phyloP scores from a whole-genome alignment of 1,140 invertebrate genomes.

The Pogonus chalceus region DNA sequence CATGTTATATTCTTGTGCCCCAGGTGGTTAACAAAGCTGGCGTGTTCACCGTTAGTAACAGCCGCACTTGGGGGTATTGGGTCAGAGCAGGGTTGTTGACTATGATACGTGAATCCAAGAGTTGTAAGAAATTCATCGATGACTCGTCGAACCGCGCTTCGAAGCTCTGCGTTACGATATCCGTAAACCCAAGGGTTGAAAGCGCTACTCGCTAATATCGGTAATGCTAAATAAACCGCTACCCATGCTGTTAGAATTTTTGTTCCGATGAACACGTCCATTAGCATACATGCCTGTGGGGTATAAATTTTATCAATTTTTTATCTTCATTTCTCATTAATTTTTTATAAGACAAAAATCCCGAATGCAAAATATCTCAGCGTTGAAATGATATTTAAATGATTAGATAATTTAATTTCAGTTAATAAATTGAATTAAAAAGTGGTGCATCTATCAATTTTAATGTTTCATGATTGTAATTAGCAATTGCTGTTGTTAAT shows the following conservation, averaged over 20 bases:
- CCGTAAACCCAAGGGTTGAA: conserved; percentile 60
- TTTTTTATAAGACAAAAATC: no score
- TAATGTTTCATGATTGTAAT: no score
- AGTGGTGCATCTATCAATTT: no score
- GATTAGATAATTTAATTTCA: no score
- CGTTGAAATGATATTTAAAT: no score
- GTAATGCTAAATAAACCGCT: conserved; percentile 44
- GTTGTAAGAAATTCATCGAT: conserved; percentile 39
- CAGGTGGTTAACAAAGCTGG: conserved; percentile 28
- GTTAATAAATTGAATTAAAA: no score
- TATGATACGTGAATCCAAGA: conserved; percentile 35
- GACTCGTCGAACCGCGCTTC: conserved; percentile 46
- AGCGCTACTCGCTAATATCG: conserved; percentile 49
- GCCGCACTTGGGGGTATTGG: conserved; percentile 27
- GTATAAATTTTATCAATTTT: no score
- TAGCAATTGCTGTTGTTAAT: no score
- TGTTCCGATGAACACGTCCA: conserved; percentile 43
- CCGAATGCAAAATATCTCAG: no score
- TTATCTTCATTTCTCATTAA: no score
- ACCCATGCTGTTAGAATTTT: conserved; percentile 42
- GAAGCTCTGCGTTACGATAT: conserved; percentile 53
- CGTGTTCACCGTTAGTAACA: conserved; percentile 27
- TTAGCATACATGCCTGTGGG: conserved; percentile 47
- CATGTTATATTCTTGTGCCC: no score
- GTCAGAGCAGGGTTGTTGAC: conserved; percentile 21